These are phyloP conservation scores for Nysson spinosus DNA, from an alignment of 2,888 invertebrate species.

Conservation along the genomic window DNA sequence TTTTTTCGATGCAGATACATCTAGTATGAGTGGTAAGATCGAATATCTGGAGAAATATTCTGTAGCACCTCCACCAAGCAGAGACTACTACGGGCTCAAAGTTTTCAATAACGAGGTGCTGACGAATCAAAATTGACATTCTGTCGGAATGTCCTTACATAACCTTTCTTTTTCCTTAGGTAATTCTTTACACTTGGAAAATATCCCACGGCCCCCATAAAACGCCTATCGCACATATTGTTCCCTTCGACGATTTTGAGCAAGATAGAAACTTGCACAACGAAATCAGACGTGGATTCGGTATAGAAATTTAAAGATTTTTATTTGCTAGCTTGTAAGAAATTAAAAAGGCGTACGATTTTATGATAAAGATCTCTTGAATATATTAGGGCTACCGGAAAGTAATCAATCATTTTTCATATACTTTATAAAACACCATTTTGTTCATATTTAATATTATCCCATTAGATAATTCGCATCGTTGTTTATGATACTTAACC, in stretches of 20 bases:
- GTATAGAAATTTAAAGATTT: slow-evolving; percentile 53
- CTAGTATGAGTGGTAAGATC: slow-evolving; percentile 60
- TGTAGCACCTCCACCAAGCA: slow-evolving; percentile 70
- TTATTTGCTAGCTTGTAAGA: no score
- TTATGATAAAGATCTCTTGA: no score
- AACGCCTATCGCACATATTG: slow-evolving; percentile 54
- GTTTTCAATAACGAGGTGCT: slow-evolving; percentile 65
- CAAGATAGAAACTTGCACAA: slow-evolving; percentile 61
- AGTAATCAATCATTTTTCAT: no score
- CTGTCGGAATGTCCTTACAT: slow-evolving; percentile 6
- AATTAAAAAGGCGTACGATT: no score
- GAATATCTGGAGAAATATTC: slow-evolving; percentile 69
- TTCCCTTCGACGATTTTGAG: slow-evolving; percentile 58
- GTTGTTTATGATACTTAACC: no score
- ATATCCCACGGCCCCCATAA: slow-evolving; percentile 71
- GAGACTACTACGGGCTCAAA: slow-evolving; percentile 72
- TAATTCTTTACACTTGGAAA: slow-evolving; percentile 69
- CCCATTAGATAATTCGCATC: no score
- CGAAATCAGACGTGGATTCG: slow-evolving; percentile 66
- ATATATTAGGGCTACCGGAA: no score
- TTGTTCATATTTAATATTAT: no score
- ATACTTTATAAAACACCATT: no score
- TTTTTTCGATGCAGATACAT: no score
- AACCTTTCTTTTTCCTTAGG: slow-evolving; percentile 44
- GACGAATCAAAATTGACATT: neutral